Evolutionary conservation across 53 echinoderm and acorn worm genomes (phyloP), one percentile per base, ranked within the genome.

Genomic region (Crossaster papposus): DNA sequence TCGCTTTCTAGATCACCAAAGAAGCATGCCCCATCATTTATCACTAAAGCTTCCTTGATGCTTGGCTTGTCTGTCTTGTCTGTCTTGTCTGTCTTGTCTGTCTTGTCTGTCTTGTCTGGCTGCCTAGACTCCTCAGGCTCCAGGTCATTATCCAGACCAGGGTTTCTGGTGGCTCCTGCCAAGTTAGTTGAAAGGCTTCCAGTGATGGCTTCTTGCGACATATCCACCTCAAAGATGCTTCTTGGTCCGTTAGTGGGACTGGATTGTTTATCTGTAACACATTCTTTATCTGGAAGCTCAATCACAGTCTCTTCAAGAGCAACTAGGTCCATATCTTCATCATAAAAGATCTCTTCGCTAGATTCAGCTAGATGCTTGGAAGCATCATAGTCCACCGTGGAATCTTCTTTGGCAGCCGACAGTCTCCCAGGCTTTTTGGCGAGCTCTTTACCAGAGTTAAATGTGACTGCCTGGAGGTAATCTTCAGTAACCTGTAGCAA

Each of bases 11-110:
- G 73, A 71, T 92, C 92, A 34, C 92, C 92, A 8, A 86, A 85
- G 92, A 92, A 92, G 78, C 92, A 84, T 8, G 92, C 89, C 35
- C 92, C 92, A 84, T 92, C 92, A 22, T 92, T 89, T 70, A 92
- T 92, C 70, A 92, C 81, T 20, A 87, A 77, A 64, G 23, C 24
- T 14, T 87, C 87, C 32, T 33, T 58, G 26, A 22, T 23, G 22
- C 54, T 26, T 24, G 80, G 80, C 80, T 55, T 80, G 80, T 13
- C 53, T 52, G 51, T 36, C n/a, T 29, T 77, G 77, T 3, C 23
- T 23, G 13, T 38, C 26, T 70, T n/a, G n/a, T n/a, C n/a, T n/a
- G n/a, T n/a, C n/a, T n/a, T 23, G 22, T 32, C 28, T 24, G 80
- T 58, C 80, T 55, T 80, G 80, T 13, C 53, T 52, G 51, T 36